Base-by-base conservation (phyloP, 1,140 invertebrate genomes). In the Caenorhabditis tropicalis region DNA sequence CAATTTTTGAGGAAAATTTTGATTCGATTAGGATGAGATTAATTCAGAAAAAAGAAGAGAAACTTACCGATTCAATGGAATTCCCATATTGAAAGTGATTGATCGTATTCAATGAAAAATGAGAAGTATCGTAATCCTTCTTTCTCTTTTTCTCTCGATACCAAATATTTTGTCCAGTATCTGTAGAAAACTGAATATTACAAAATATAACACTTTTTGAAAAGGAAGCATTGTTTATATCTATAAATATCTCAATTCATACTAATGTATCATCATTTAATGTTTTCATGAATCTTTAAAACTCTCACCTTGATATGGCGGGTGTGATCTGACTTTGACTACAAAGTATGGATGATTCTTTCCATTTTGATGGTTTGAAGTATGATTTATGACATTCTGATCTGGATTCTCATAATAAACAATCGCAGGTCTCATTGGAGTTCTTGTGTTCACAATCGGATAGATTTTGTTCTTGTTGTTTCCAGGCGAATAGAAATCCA, bases 301-400 rank as follows among this genome's bases (percentile, higher is more conserved):
- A 43, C 39, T 43, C 24, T 12, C 1, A 43, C 65, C 65, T 74
- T 74, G 65, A 43, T 74, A 43, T 24, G 65, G 65, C n/a, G 65
- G 36, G 43, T 74, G 65, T 16, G 65, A 74, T 43, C 65, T 24
- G 2, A 74, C 65, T 39, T 9, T 74, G 10, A 74, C 65, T 12
- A 74, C 65, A 43, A 74, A 74, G 12, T 31, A 74, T 46, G 65
- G 65, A 43, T 74, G 65, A 15, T 21, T 74, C 29, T 74, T 74
- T 10, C 27, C 36, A 43, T 74, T 74, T 74, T 31, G 60, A 39
- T 19, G 29, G n/a, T 70, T n/a, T 12, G 12, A 43, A 19, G 16
- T 36, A 10, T 33, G 29, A 74, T 31, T 74, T 24, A 15, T 39
- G 36, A 15, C 2, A 16, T 15, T 74, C 29, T 74, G 27, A 74